These are phyloP conservation scores for Monodelphis domestica DNA, from an alignment of 2,797 vertebrate species.

Conservation along the genomic window DNA sequence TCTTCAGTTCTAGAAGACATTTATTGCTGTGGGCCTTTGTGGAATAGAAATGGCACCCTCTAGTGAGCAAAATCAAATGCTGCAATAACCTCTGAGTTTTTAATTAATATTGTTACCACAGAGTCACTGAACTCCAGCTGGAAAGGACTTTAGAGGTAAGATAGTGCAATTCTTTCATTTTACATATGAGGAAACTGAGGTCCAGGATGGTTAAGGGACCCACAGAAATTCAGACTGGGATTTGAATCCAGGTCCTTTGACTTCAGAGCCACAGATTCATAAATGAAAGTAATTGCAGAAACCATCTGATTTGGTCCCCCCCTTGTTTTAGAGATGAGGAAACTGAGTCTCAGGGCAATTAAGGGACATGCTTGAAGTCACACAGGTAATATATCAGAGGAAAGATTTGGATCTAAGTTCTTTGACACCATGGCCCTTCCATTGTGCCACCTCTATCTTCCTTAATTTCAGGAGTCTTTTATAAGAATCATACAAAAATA, in stretches of 20 bases:
- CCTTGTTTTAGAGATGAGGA: not conserved
- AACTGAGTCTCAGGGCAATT: not conserved
- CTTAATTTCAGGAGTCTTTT: not conserved
- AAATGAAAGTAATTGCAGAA: too few species aligned
- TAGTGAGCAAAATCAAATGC: conserved; percentile 30
- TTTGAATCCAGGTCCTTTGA: not conserved
- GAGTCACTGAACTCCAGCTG: not conserved
- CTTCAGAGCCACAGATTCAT: not conserved
- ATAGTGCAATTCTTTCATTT: not conserved
- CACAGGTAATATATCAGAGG: not conserved
- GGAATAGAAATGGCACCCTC: conserved; percentile 71
- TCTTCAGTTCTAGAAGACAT: conserved; percentile 70
- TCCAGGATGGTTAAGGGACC: not conserved
- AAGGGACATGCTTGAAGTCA: not conserved
- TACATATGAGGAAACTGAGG: not conserved
- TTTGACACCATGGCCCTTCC: not conserved
- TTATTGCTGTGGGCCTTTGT: not conserved
- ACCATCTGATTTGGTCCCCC: not conserved
- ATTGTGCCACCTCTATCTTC: not conserved
- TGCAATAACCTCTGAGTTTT: not conserved
- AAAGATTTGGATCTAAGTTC: not conserved
- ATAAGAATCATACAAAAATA: not conserved
- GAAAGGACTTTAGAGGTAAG: not conserved
- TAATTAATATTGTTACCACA: fast-evolving
- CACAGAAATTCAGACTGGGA: not conserved